These are phyloP conservation scores for Macrotrachela quadricornifera DNA, from an alignment of 1,140 invertebrate genomes.

Conservation along the genomic window DNA sequence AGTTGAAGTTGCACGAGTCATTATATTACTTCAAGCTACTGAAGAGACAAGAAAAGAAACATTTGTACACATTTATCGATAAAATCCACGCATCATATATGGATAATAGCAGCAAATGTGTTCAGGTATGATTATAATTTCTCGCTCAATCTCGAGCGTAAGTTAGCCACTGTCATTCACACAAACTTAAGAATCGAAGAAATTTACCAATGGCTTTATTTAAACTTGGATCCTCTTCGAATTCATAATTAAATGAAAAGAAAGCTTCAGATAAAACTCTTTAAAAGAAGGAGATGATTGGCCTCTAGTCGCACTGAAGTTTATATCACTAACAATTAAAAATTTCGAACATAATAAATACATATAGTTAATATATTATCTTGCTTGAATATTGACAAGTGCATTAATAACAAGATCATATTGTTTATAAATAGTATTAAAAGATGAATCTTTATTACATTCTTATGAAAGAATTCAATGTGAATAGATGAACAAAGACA, in stretches of 20 bases:
- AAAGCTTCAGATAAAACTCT: slow-evolving; percentile 77
- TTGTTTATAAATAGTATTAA: slow-evolving; percentile 67
- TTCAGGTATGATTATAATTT: too few species aligned
- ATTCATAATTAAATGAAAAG: slow-evolving; percentile 64
- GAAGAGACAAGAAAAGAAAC: slow-evolving; percentile 33
- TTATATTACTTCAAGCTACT: background rate
- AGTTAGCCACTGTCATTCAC: too few species aligned
- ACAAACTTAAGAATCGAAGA: slow-evolving; percentile 93
- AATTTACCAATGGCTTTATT: slow-evolving; percentile 94
- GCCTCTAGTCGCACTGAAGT: slow-evolving; percentile 83
- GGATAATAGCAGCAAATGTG: too few species aligned
- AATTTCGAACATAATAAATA: slow-evolving; percentile 80
- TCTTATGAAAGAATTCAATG: slow-evolving; percentile 72
- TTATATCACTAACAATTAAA: slow-evolving; percentile 82
- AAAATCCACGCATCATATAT: slow-evolving; percentile 97
- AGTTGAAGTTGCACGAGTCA: background rate
- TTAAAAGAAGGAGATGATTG: slow-evolving; percentile 15
- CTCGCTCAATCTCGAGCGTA: too few species aligned
- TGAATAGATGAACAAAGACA: slow-evolving; percentile 66
- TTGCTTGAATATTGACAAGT: slow-evolving; percentile 73
- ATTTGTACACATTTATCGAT: slow-evolving; percentile 61
- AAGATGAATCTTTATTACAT: slow-evolving; percentile 74
- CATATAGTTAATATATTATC: slow-evolving; percentile 96
- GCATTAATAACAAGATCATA: slow-evolving; percentile 88
- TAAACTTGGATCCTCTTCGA: slow-evolving; percentile 75